Conservation (phyloP, 2,113 vertebrate species). For the Dascyllus trimaculatus region DNA sequence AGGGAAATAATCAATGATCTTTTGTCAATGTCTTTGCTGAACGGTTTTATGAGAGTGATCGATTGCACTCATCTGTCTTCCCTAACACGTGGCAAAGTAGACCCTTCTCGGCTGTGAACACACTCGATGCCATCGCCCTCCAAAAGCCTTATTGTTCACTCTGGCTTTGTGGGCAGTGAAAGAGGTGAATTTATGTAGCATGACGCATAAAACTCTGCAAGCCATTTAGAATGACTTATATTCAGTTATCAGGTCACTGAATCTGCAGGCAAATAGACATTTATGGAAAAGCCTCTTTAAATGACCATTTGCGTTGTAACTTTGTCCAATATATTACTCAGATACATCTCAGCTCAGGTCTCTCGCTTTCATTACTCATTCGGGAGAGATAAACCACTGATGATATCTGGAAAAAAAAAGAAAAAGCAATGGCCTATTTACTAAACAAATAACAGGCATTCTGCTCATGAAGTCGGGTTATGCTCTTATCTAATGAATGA, state of each 20-base stretch:
- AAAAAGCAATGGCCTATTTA: constrained; percentile 14
- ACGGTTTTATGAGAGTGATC: constrained; percentile 38
- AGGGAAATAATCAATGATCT: constrained; percentile 57
- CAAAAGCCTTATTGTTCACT: constrained; percentile 15
- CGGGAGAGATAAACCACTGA: constrained; percentile 21
- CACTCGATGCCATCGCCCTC: constrained; percentile 4
- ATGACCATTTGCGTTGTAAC: constrained; percentile 42
- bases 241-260: constrained; percentile 63
- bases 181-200: constrained; percentile 58
- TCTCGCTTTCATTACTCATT: constrained; percentile 41
- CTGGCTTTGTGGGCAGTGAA: constrained; percentile 31
- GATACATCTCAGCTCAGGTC: constrained; percentile 11
- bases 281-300: constrained; percentile 45
- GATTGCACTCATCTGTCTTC: constrained; percentile 41
- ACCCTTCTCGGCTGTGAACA: constrained; percentile 17
- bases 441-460: constrained; percentile 30
- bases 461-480: constrained; percentile 39
- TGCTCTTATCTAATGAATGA: constrained; percentile 52
- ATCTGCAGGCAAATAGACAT: constrained; percentile 59
- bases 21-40: constrained; percentile 33
- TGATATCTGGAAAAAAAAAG: constrained; percentile 4
- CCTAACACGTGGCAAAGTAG: neutral
- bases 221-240: constrained; percentile 59
- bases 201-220: constrained; percentile 48
- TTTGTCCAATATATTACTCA: constrained; percentile 24